phyloP scores from a whole-genome alignment of 2,113 vertebrate genomes.

The Callocephalon fimbriatum region DNA sequence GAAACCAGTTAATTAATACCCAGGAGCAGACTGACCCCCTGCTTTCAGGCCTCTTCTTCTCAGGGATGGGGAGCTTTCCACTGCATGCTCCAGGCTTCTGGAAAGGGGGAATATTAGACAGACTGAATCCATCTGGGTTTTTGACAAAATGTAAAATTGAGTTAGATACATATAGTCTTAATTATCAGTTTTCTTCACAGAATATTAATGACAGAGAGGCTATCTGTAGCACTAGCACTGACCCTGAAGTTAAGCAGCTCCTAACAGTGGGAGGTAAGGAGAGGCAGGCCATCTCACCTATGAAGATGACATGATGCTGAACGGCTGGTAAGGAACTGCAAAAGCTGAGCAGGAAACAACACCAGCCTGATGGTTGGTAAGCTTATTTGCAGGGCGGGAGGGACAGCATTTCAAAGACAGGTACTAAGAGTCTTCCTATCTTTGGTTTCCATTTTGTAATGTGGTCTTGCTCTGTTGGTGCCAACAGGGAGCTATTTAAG shows the following conservation, averaged over 20 bases:
- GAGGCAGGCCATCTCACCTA: not conserved
- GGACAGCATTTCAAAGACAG: rapidly evolving
- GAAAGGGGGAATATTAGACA: not conserved
- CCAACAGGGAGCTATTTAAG: not conserved
- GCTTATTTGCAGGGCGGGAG: not conserved
- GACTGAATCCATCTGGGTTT: not conserved
- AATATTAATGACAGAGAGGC: not conserved
- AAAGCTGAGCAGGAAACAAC: not conserved
- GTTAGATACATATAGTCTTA: not conserved
- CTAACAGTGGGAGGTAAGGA: not conserved
- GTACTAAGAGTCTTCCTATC: not conserved
- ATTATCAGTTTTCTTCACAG: not conserved
- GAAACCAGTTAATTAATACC: not conserved
- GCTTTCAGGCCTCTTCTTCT: not conserved
- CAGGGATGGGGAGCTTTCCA: not conserved
- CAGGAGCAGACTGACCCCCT: not conserved
- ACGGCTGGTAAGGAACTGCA: not conserved
- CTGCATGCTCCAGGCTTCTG: not conserved
- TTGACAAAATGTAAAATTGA: not conserved
- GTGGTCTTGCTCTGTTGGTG: not conserved
- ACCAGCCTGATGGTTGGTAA: not conserved
- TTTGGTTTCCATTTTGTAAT: not conserved
- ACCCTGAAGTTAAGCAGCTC: not conserved
- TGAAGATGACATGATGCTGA: not conserved
- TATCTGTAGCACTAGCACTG: not conserved